Base-by-base conservation (phyloP, 2,797 vertebrate genomes). In the Sebastes diploproa region DNA sequence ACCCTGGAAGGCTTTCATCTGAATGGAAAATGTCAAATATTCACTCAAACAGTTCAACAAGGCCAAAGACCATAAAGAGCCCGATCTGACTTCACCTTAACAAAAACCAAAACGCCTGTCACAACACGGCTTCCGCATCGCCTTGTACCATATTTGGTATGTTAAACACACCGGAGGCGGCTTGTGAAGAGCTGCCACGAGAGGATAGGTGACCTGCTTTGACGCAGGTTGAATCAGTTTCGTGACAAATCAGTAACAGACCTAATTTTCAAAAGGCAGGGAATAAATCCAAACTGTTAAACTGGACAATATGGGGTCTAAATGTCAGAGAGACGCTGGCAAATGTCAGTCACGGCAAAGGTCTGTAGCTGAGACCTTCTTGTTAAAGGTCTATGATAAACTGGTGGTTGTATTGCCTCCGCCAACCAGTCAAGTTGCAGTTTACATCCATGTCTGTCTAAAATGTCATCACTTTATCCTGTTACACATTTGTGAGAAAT, bases 21-120 rank as follows among this genome's bases (percentile, higher is more conserved):
- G 61, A 38, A 30, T 56, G 11, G 72, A 61, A 89, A 88, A 90
- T 83, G 81, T 88, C 87, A 92, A 86, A 81, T 75, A 82, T 73
- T 84, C 77, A 75, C 14, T 81, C 67, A 38, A 67, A 83, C 11
- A 70, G 69, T 80, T 86, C 80, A 83, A 50, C 66, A 46, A 55
- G 76, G 82, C 73, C 81, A 77, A 69, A 78, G 71, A 78, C 13
- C 5, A 9, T 56, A 75, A 85, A 82, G 38, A 72, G 34, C 32
- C 58, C 56, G 56, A 86, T 77, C 46, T 52, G 42, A 78, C 25
- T 54, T 22, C 34, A 36, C 3, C 3, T 2, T 68, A 67, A 75
- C 42, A 25, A 22, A 7, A 34, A 56, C 46, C 27, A 38, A 59
- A 66, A 78, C 1, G 22, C 4, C 62, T 22, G 42, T 67, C 59